Evolutionary conservation across 1,140 invertebrate genomes (phyloP).

Genomic region (Heliconius himera): DNA sequence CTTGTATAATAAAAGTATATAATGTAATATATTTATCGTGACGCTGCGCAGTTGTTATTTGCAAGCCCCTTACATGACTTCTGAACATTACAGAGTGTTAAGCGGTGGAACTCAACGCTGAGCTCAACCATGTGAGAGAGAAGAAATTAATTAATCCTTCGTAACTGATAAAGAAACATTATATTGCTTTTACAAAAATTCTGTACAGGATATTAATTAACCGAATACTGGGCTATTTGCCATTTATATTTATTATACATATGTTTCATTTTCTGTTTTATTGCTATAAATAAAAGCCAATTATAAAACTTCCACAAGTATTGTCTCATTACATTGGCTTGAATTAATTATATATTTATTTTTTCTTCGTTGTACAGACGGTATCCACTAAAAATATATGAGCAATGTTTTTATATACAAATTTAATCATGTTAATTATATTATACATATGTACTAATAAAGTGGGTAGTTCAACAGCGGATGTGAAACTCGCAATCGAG

Average conservation of each 20-base stretch:
- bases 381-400: background rate
- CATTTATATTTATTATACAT: background rate
- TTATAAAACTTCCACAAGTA: background rate
- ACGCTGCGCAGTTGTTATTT: too few relatives aligned
- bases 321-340: background rate
- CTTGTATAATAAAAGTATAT: too few relatives aligned
- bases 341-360: slow-evolving; percentile 3
- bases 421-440: background rate
- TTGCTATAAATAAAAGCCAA: background rate
- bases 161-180: background rate
- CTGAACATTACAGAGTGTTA: too few relatives aligned
- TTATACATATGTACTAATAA: background rate
- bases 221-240: background rate
- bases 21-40: too few relatives aligned
- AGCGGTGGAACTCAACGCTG: too few relatives aligned
- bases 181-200: background rate
- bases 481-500: background rate
- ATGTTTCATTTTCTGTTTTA: background rate
- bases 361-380: background rate
- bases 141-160: background rate
- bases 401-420: background rate
- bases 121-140: too few relatives aligned
- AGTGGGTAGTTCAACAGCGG: background rate
- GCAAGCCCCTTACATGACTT: too few relatives aligned
- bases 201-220: background rate